Evolutionary conservation across 2,888 invertebrate species (phyloP), one percentile per base, ranked within the genome.

Genomic region (Homarus gammarus): DNA sequence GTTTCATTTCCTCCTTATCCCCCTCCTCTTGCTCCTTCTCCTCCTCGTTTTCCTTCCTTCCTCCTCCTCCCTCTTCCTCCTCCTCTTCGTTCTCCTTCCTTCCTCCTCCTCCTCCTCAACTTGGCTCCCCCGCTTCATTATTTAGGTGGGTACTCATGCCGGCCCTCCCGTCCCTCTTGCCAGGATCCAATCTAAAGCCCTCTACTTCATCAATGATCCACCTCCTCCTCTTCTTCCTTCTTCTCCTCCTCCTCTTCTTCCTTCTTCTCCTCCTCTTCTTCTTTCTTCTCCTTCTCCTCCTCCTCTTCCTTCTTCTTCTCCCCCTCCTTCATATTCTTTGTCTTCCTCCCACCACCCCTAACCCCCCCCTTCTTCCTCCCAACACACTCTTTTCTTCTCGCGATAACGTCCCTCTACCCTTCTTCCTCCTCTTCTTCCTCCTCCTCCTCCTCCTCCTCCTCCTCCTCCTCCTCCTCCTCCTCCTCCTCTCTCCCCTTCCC

Each of bases 61-160:
- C 70, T 70, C 70, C 27, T 31, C 27, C 70, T 70, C 70, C 27
- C 70, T 70, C 70, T 70, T 31, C 1, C 70, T 8, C 70, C 27
- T 31, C 27, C 70, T 70, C 70, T 70, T 70, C 70, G n/a, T 31
- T 70, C 70, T 70, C 70, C 27, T 31, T 70, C 70, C 27, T 18
- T 70, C 70, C 22, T 27, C 27, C 70, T 27, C 27, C 70, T 27
- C n/a, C n/a, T n/a, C n/a, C n/a, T n/a, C n/a, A n/a, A n/a, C n/a
- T n/a, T n/a, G n/a, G n/a, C n/a, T n/a, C n/a, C n/a, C n/a, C n/a
- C n/a, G n/a, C n/a, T n/a, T n/a, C n/a, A n/a, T n/a, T n/a, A n/a
- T n/a, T n/a, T n/a, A n/a, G n/a, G n/a, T n/a, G n/a, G n/a, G n/a
- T n/a, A n/a, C n/a, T n/a, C n/a, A n/a, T n/a, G n/a, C n/a, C n/a